Base-by-base conservation (phyloP, 2,797 vertebrate genomes). In the Nothura maculosa region DNA sequence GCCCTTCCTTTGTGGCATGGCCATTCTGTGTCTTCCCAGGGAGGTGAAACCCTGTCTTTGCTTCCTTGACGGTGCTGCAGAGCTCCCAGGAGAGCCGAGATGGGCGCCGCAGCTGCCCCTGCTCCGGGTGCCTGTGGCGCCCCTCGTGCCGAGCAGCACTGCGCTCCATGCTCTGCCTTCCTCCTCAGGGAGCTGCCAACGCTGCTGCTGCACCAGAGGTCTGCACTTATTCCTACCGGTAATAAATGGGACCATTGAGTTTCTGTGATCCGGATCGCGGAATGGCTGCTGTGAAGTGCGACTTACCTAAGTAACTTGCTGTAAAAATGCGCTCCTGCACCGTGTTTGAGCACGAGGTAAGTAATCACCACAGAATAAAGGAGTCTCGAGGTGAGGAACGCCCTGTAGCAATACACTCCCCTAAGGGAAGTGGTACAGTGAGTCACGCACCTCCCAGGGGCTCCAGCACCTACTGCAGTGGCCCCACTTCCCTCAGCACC, bases 61-160 rank as follows among this genome's bases (percentile, higher is more conserved):
- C n/a, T 43, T 54, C 90, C 95, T 89, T 96, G 63, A 93, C 89
- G 50, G 50, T 3, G 25, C 4, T 92, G 90, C 89, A 96, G 58
- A 40, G 73, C 25, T 75, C 45, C 64, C 47, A 10, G 50, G 40
- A 69, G 54, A 78, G 72, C 10, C 22, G 47, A 12, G 47, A 24
- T 12, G 47, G 24, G 21, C 47, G 20, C 24, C 24, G 24, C 24
- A 12, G 22, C 47, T 24, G 47, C 47, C 47, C 47, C 47, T 12
- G 47, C 47, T 25, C 47, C 12, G 24, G 38, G 38, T 40, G 38
- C 38, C 38, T 12, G 12, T 24, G 47, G 47, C 24, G 47, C 47
- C 24, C 24, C 47, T 48, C 22, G 12, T 3, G 24, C 47, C 12
- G 47, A 12, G 47, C 47, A 25, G 6, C 47, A 11, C 47, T 22